Evolutionary conservation across 2,113 vertebrate species (phyloP), one percentile per base, ranked within the genome.

Genomic region (Paracanthobrama guichenoti): DNA sequence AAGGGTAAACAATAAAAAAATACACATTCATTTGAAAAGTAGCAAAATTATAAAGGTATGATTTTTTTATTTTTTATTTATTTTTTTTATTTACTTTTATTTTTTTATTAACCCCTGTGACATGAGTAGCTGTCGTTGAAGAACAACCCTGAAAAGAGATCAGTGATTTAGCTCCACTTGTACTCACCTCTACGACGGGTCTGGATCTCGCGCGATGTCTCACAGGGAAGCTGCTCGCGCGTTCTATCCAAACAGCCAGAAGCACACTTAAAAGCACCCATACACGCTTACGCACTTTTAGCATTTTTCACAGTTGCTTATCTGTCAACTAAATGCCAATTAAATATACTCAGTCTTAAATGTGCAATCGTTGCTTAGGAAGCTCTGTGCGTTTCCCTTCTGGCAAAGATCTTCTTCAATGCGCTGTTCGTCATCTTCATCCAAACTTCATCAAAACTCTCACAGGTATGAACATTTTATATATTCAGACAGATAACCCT

Each of bases 161-260:
- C 2, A 28, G 12, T 13, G 12, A 16, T 46, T 46, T 46, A 13
- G n/a, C 3, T 48, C n/a, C 39, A 53, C 46, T 53, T 39, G 26
- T 46, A 53, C 94, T 91, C 90, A 96, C 96, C 94, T 94, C 93
- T 2, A 83, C 79, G 46, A 91, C 87, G 88, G 86, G 83, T 67
- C 90, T 88, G 82, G 91, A 88, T 85, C 87, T 84, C 86, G 92
- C 93, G 86, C 90, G 89, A 10, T 86, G 94, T 69, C 91, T 93
- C 62, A 94, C 87, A 4, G 96, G 96, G 22, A 96, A 94, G 18
- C 93, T 94, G 2, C 88, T 87, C 62, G 90, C 93, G 26, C 90
- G 84, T 16, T 90, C 90, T 22, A 94, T 55, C 28, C 93, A 86
- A 28, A 94, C 88, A 12, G 94, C 67, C 28, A 95, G 89, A 6